These are phyloP conservation scores for Cyclura pinguis DNA, from an alignment of 2,797 vertebrate genomes.

Conservation along the genomic window DNA sequence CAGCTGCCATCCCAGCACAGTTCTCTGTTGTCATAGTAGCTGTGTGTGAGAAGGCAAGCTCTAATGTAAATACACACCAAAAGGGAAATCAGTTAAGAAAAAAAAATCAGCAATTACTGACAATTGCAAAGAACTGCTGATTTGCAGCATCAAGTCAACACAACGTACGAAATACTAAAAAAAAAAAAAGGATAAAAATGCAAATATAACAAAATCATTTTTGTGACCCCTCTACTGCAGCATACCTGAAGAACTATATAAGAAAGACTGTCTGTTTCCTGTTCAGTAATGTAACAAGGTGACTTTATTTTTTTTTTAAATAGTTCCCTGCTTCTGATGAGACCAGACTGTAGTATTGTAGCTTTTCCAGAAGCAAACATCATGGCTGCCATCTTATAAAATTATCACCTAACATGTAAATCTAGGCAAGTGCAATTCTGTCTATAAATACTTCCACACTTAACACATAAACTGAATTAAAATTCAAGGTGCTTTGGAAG, in stretches of 20 bases:
- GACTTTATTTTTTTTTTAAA: constrained; percentile 17
- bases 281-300: constrained; percentile 6
- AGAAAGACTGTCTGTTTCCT: constrained; percentile 39
- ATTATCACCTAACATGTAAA: constrained; percentile 44
- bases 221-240: constrained; percentile 43
- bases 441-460: constrained; percentile 65
- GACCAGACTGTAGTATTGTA: constrained; percentile 22
- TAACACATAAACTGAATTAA: constrained; percentile 62
- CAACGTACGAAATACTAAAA: constrained; percentile 53
- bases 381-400: constrained; percentile 50
- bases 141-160: constrained; percentile 27
- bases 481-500: constrained; percentile 63
- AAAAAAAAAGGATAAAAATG: constrained; percentile 32
- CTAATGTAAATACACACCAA: constrained; percentile 26
- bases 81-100: not conserved
- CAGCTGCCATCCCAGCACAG: constrained; percentile 63
- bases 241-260: constrained; percentile 47
- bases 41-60: constrained; percentile 30
- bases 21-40: constrained; percentile 66
- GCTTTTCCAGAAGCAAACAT: constrained; percentile 39
- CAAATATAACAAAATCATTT: constrained; percentile 36
- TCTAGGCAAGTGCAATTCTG: constrained; percentile 49
- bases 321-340: constrained; percentile 41
- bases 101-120: constrained; percentile 2
- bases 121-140: not conserved